phyloP scores from a whole-genome alignment of 2,888 invertebrate species.

The Minunthozetes semirufus region DNA sequence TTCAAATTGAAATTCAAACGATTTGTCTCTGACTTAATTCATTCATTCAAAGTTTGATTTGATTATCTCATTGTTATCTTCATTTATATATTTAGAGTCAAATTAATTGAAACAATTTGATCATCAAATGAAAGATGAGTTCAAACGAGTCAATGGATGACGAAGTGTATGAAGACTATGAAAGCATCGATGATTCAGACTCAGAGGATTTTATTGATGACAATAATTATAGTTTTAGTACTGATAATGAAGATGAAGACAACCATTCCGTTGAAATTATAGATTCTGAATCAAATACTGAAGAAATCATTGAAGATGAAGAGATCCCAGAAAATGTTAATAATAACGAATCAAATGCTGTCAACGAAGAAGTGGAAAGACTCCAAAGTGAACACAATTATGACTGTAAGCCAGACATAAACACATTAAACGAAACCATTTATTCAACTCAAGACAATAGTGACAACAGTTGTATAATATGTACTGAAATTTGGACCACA shows the following conservation, averaged over 20 bases:
- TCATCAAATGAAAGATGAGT: neutral
- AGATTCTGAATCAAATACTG: neutral
- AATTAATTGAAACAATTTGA: neutral
- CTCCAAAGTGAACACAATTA: neutral
- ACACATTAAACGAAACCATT: neutral
- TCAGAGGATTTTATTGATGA: slow-evolving; percentile 14
- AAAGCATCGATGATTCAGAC: neutral
- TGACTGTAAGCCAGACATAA: neutral
- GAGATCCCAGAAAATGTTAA: neutral
- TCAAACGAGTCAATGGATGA: neutral
- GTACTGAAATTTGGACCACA: slow-evolving; percentile 78
- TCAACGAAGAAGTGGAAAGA: neutral
- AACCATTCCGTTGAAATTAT: neutral
- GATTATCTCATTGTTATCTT: no score
- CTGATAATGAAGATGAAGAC: neutral
- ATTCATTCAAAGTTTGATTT: no score
- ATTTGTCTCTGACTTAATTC: no score
- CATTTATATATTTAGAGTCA: no score
- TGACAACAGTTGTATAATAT: slow-evolving; percentile 64
- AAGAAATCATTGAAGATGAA: neutral
- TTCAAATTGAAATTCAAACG: no score
- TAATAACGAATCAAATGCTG: neutral
- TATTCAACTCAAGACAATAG: slow-evolving; percentile 1
- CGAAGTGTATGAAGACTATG: neutral
- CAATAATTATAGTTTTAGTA: neutral